phyloP scores from a whole-genome alignment of 2,113 vertebrate species.

The Notarius quadriscutis region DNA sequence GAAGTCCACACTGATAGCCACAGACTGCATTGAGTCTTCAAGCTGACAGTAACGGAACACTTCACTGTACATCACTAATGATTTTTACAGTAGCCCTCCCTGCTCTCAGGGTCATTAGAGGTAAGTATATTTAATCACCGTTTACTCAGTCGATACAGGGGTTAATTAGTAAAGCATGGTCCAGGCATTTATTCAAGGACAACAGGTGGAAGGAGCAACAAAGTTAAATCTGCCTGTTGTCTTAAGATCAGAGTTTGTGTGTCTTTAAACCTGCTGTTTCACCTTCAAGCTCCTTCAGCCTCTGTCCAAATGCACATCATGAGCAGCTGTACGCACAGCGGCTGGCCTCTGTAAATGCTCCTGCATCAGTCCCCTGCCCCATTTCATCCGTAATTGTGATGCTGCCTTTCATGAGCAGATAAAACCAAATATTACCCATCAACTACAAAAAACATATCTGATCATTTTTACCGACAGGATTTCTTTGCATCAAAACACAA shows the following conservation, averaged over 20 bases:
- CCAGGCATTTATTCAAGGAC: conserved; percentile 10
- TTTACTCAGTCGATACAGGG: conserved; percentile 54
- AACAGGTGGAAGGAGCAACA: conserved; percentile 23
- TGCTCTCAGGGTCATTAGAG: conserved; percentile 51
- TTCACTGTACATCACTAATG: conserved; percentile 43
- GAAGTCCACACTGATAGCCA: conserved; percentile 24
- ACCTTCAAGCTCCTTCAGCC: conserved; percentile 50
- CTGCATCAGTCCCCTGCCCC: background rate
- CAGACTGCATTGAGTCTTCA: conserved; percentile 45
- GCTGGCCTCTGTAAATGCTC: conserved; percentile 26
- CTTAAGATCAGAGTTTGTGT: conserved; percentile 14
- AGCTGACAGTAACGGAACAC: conserved; percentile 25
- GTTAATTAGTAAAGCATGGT: conserved; percentile 52
- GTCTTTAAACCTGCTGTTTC: conserved; percentile 45
- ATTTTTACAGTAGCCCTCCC: conserved; percentile 54
- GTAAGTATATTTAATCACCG: conserved; percentile 59
- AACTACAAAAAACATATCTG: conserved; percentile 9
- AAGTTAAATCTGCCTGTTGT: background rate
- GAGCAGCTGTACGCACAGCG: conserved; percentile 33
- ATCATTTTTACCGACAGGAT: conserved; percentile 20
- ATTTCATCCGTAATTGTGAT: conserved; percentile 34
- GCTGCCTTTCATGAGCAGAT: conserved; percentile 38
- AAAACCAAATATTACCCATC: conserved; percentile 34
- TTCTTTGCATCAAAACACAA: background rate
- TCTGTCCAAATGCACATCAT: conserved; percentile 31